Evolutionary conservation across 2,888 invertebrate genomes (phyloP).

Genomic region (Lycophotia porphyrea): DNA sequence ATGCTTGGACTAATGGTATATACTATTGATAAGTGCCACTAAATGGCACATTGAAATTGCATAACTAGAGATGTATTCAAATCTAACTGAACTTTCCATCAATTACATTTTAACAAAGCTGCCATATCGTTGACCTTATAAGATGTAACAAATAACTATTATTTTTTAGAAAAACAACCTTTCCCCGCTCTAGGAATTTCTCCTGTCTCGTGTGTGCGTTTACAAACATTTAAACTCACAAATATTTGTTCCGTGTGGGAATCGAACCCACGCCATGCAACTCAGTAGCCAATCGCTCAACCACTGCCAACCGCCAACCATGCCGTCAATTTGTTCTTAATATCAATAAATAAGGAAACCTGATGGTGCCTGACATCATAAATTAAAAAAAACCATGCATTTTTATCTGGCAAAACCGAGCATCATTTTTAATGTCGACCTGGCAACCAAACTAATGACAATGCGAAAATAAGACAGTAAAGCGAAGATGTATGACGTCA

Average conservation of each 20-base stretch:
- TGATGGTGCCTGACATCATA: not conserved
- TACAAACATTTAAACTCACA: not conserved
- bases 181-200: too few species aligned
- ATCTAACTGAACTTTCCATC: constrained; percentile 6
- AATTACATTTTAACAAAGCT: constrained; percentile 9
- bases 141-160: not conserved
- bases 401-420: not conserved
- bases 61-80: not conserved
- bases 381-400: constrained; percentile 37
- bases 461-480: constrained; percentile 45
- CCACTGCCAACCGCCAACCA: not conserved
- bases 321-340: not conserved
- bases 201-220: too few species aligned
- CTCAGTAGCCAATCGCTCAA: not conserved
- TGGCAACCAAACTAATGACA: constrained; percentile 33
- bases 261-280: too few species aligned
- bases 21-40: not conserved
- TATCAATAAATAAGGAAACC: not conserved
- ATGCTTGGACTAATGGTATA: not conserved
- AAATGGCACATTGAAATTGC: not conserved
- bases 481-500: constrained; percentile 49
- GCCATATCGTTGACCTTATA: constrained; percentile 12
- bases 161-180: too few species aligned
- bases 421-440: not conserved
- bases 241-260: too few species aligned